Evolutionary conservation across 2,888 invertebrate genomes (phyloP).

Genomic region (Mystacides longicornis): DNA sequence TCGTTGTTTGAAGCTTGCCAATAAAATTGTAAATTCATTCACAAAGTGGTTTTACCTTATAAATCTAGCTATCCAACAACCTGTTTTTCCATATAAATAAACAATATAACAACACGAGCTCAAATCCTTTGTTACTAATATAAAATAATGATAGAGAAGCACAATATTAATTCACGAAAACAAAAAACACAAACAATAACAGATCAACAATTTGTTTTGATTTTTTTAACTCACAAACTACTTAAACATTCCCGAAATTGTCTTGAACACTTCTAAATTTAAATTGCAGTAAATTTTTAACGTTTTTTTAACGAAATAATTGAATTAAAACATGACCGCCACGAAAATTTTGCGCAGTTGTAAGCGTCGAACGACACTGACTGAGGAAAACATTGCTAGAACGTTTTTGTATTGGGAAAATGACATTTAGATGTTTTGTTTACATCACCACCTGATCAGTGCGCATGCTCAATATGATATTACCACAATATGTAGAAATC

Average conservation of each 20-base stretch:
- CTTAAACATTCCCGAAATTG: too few relatives aligned
- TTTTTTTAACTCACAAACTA: too few relatives aligned
- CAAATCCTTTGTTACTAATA: not conserved
- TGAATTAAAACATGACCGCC: not conserved
- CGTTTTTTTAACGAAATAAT: not conserved
- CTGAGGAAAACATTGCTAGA: not conserved
- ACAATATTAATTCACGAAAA: not conserved
- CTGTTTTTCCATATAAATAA: conserved; percentile 2
- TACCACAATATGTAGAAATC: not conserved
- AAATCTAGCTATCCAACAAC: not conserved
- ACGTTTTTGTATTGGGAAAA: not conserved
- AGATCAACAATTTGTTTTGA: not conserved
- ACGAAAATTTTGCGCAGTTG: not conserved
- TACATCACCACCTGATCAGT: conserved; percentile 1
- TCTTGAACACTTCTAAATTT: not conserved
- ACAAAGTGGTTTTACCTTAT: conserved; percentile 1
- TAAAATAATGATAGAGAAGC: too few relatives aligned
- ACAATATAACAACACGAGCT: not conserved
- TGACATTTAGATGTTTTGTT: conserved; percentile 1
- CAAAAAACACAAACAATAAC: not conserved
- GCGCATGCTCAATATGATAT: not conserved
- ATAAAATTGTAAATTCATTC: too few relatives aligned
- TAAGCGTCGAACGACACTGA: not conserved
- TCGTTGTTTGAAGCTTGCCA: too few relatives aligned
- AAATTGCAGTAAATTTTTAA: not conserved